phyloP scores from a whole-genome alignment of 2,113 vertebrate genomes.

The Nymphicus hollandicus region DNA sequence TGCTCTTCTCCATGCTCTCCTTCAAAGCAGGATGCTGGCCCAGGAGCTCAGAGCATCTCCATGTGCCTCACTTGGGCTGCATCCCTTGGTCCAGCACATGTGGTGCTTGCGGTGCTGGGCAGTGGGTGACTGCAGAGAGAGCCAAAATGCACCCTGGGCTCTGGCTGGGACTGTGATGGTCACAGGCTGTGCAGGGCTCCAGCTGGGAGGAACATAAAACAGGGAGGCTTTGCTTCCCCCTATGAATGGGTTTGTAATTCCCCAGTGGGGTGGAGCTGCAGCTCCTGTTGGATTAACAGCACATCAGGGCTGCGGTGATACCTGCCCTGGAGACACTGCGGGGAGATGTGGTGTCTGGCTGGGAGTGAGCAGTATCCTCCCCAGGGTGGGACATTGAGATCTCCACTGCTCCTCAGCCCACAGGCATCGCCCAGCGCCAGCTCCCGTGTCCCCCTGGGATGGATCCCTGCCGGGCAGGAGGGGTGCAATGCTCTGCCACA shows the following conservation, averaged over 20 bases:
- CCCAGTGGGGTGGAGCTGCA: neutral
- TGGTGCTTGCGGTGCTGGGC: fast-evolving
- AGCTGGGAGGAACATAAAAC: neutral
- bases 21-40: neutral
- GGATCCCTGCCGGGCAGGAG: neutral
- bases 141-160: fast-evolving
- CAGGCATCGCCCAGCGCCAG: fast-evolving
- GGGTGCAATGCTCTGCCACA: neutral
- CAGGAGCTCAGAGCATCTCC: fast-evolving
- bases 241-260: fast-evolving
- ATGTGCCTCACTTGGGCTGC: neutral
- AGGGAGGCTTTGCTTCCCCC: neutral
- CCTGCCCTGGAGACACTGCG: fast-evolving
- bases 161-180: neutral
- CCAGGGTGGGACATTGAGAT: fast-evolving
- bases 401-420: fast-evolving
- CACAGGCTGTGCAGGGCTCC: neutral
- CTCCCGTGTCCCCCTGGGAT: neutral
- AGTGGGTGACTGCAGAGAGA: neutral
- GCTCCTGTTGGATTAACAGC: fast-evolving
- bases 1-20: neutral
- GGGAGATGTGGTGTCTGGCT: neutral
- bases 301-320: fast-evolving
- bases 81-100: fast-evolving
- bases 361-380: neutral